Evolutionary conservation across 2,888 invertebrate species (phyloP), one percentile per base, ranked within the genome.

Genomic region (Tachina grossa): DNA sequence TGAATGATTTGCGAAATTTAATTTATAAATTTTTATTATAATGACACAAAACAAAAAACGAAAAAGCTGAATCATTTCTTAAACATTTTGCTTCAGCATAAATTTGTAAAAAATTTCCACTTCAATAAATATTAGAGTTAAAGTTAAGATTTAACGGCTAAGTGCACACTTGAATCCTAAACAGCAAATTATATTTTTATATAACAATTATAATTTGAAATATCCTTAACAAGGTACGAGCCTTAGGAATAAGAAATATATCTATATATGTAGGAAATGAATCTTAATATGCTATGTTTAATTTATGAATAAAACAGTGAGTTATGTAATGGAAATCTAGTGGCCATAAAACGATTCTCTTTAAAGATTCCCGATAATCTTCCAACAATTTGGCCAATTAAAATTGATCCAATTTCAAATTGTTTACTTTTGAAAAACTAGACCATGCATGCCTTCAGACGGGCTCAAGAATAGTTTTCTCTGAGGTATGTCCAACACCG

Each of bases 21-120:
- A 47, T 47, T 59, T 41, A 47, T 72, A 47, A 47, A 72, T 72
- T 11, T 49, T 49, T 43, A 55, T 10, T 10, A 69, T 53, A 22
- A 49, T 49, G 13, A 55, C 14, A 10, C 4, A 1, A n/a, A 9
- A 41, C 8, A 41, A 71, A 47, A 19, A 6, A 43, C 1, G 5
- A 22, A 57, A n/a, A 1, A 59, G 45, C 16, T 39, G 39, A 59
- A 47, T 39, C 51, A 47, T n/a, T n/a, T n/a, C n/a, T n/a, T n/a
- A n/a, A n/a, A n/a, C n/a, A 57, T n/a, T 61, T 61, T 61, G 39
- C 61, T 49, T 41, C 31, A 63, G 16, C n/a, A 31, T 43, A 45
- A 43, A 75, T 13, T 53, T 3, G 43, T 11, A 9, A 65, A 75
- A 75, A 19, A 22, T 53, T 22, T 63, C 16, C 51, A 74, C n/a